Base-by-base conservation (phyloP, 2,113 vertebrate genomes). In the Phylloscopus whistleri region DNA sequence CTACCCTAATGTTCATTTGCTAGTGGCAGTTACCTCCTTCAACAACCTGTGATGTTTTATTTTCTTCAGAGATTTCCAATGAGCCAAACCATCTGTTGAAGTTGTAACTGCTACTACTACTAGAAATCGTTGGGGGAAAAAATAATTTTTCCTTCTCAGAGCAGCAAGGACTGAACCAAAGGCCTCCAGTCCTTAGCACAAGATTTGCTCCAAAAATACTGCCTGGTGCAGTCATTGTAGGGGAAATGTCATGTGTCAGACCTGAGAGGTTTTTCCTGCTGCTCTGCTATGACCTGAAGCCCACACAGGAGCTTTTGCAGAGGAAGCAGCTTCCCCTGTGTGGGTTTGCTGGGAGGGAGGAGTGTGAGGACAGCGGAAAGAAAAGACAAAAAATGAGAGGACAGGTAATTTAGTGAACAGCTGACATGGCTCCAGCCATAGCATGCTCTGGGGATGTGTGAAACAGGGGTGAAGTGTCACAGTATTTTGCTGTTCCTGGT, bases 371-470 rank as follows among this genome's bases (percentile, higher is more conserved):
- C 33, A 41, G 1, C 9, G 18, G 11, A 48, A 72, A 68, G 33
- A 84, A 77, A 58, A 46, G 31, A 37, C 16, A 39, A 49, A 43
- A 64, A 21, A 6, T 64, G 53, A 55, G 27, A 68, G 66, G 24
- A 8, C 8, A 63, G 37, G 9, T 15, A 10, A 31, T 67, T 74
- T 5, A 44, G 23, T 16, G n/a, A 72, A 59, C 3, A 48, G 30
- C 16, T 74, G 43, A 1, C 17, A 7, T 1, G 0, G 2, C 33
- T 75, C 48, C 0, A 2, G 41, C 30, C 39, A 23, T 5, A 49
- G 59, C 7, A 13, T 5, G 2, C 16, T 35, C 28, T 55, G 19
- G 8, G 6, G 4, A 1, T 20, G 23, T 46, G 51, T 53, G n/a
- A 87, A 64, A 44, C 3, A 23, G 7, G 7, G 16, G 1, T 26